Base-by-base conservation (phyloP, 1,140 invertebrate species). In the Drosophila nebulosa region DNA sequence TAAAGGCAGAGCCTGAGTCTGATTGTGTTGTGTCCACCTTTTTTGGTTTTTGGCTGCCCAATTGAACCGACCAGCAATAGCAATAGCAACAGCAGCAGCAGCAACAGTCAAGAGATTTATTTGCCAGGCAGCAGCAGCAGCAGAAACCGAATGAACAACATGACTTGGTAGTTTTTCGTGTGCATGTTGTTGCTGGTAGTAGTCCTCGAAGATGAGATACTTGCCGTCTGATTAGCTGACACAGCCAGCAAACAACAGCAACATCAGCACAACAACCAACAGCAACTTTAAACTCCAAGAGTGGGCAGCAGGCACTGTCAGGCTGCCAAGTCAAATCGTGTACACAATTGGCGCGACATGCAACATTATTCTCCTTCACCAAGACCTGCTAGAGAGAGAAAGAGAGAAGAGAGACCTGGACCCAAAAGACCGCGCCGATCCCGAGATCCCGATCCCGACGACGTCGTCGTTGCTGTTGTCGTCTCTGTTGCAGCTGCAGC, bases 141-240 rank as follows among this genome's bases (percentile, higher is more conserved):
- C 16, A 10, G 56, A 62, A 74, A 56, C 52, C 52, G 68, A 66
- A 69, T 42, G 26, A 42, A 61, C 79, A 89, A 89, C 84, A 88
- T 89, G 84, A 89, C 84, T 86, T 76, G 85, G 86, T 89, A 80
- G 85, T 79, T 90, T 85, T 89, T 86, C 71, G 80, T 89, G 84
- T 85, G 79, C 76, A 85, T 89, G 79, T 83, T 79, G 79, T n/a
- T 79, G 57, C 76, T 75, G 86, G 64, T 89, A 76, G 86, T 90
- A 90, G 86, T 81, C 78, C 81, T 85, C 81, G 88, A 90, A 90
- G 86, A 90, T 90, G 86, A 90, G 86, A 90, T 90, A 90, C 86
- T 90, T 86, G 86, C 81, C 83, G 69, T 79, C 86, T 90, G 86
- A 90, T 90, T 90, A 90, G 81, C 83, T 89, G 83, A 89, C 83